Evolutionary conservation across 2,888 invertebrate genomes (phyloP).

Genomic region (Calameuta pallipes): DNA sequence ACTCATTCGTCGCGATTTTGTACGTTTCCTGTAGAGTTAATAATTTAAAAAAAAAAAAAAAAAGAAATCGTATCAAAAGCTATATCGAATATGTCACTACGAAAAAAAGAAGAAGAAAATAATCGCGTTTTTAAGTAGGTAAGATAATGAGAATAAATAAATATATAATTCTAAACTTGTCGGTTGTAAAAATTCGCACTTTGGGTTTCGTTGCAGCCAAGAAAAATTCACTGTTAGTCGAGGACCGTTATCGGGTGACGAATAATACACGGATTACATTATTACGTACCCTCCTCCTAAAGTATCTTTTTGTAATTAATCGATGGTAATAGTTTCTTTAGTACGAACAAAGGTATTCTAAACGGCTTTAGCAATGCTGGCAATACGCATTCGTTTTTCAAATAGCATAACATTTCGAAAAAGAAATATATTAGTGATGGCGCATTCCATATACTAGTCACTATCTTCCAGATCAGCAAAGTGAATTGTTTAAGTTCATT

Average conservation of each 20-base stretch:
- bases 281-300: slow-evolving; percentile 12
- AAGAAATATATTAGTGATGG: slow-evolving; percentile 45
- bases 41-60: not conserved
- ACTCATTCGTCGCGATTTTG: not conserved
- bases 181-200: not conserved
- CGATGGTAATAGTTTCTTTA: slow-evolving; percentile 35
- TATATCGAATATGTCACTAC: not conserved
- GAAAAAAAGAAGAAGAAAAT: not conserved
- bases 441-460: slow-evolving; percentile 50
- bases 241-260: not conserved
- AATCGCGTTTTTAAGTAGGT: not conserved
- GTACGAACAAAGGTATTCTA: slow-evolving; percentile 45
- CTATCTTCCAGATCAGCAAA: slow-evolving; percentile 53
- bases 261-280: not conserved
- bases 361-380: slow-evolving; percentile 47
- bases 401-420: slow-evolving; percentile 39
- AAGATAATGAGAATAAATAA: not conserved
- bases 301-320: slow-evolving; percentile 10
- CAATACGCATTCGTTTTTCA: slow-evolving; percentile 44
- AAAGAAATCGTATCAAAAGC: not conserved
- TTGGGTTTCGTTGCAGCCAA: not conserved
- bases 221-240: not conserved
- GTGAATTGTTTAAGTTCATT: slow-evolving; percentile 42
- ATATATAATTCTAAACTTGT: not conserved
- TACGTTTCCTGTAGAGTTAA: not conserved